phyloP scores from a whole-genome alignment of 2,888 invertebrate genomes.

The Neria commutata region DNA sequence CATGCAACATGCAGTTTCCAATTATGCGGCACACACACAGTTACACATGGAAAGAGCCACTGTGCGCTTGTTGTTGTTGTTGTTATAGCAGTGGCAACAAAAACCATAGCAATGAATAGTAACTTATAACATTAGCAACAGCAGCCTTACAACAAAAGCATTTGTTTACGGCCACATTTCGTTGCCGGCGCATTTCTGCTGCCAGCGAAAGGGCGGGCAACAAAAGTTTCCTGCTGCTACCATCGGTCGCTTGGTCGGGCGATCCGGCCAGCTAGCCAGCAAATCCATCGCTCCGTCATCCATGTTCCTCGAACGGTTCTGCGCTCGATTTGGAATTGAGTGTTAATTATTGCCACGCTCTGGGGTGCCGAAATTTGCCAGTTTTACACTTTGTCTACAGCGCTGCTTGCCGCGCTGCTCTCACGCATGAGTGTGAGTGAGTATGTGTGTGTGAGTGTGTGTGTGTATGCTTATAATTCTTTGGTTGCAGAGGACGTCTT shows the following conservation, averaged over 20 bases:
- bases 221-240: conserved; percentile 2
- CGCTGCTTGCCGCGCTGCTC: too few relatives aligned
- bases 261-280: too few relatives aligned
- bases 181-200: too few relatives aligned
- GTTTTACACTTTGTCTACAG: neutral
- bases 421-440: neutral
- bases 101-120: too few relatives aligned
- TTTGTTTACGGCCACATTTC: too few relatives aligned
- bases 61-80: neutral
- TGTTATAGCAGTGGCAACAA: neutral
- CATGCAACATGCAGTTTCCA: too few relatives aligned
- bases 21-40: too few relatives aligned
- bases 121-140: neutral
- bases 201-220: neutral
- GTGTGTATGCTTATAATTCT: neutral
- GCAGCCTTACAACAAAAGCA: neutral
- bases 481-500: neutral
- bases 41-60: neutral
- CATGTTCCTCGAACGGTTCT: too few relatives aligned
- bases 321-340: neutral
- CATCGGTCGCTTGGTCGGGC: neutral
- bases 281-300: too few relatives aligned
- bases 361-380: neutral
- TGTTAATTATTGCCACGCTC: neutral
- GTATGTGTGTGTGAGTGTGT: too few relatives aligned